Base-by-base conservation (phyloP, 1,140 invertebrate genomes). In the Listronotus bonariensis region DNA sequence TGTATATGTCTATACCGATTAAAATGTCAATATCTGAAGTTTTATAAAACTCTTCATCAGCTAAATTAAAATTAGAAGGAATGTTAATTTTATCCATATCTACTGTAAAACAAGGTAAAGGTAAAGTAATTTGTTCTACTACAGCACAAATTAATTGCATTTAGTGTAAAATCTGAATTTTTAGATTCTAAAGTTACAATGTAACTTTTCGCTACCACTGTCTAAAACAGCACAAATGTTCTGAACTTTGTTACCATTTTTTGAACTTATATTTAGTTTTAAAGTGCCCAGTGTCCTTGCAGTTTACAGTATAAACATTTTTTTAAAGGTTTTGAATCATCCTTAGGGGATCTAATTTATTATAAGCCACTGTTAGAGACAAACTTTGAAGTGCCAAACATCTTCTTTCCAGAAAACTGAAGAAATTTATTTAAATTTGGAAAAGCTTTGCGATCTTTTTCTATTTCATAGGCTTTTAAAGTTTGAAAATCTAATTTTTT, bases 401-500 rank as follows among this genome's bases (percentile, higher is more conserved):
- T 12, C 49, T 15, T 17, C 26, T 52, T 52, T 52, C 49, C 31
- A 52, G n/a, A 52, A 31, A 52, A 32, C 8, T 52, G 1, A 26
- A 52, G 17, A 52, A 52, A 52, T 12, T 31, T 31, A 12, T 10
- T 10, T 11, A 52, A 10, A 31, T 4, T 52, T 52, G 49, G 49
- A 6, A 52, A 52, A 6, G 6, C 49, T 31, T 6, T 52, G 31
- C 15, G 10, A 31, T 52, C 49, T 20, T 31, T 56, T 56, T 56
- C 54, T 38, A 60, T 20, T 38, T 60, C 57, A 40, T 51, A 49
- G 14, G 57, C 45, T 32, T 41, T 60, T 11, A 18, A 43, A 12
- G 57, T 59, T 38, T 59, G 57, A 59, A 60, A 60, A 38, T 60
- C 57, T 12, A 60, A 14, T 51, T 60, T 60, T 51, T 60, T 42